Base-by-base conservation (phyloP, 1,140 invertebrate species). In the Heliothis subflexa region DNA sequence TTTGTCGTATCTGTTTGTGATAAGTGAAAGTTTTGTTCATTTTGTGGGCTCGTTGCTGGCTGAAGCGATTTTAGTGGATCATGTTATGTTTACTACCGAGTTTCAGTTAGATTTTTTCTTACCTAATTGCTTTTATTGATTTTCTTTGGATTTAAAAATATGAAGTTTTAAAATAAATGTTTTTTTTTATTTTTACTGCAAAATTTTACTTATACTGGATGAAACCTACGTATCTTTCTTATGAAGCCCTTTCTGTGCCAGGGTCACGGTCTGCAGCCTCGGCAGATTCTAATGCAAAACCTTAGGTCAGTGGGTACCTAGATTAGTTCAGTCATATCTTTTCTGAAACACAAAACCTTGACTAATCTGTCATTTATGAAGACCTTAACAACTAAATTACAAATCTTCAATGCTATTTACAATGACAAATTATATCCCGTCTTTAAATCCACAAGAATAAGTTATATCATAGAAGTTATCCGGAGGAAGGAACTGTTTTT, bases 391-490 rank as follows among this genome's bases (percentile, higher is more conserved):
- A 11, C 40, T 28, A 33, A 71, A 28, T 52, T 55, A 71, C 50
- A 5, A 28, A 28, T 18, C 12, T 50, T 50, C 45, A 49, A 68
- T 25, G 64, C 21, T 18, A 14, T 25, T 1, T 1, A 18, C 64
- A 61, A 59, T 74, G 72, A 74, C 72, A 74, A 45, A 47, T 7
- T 7, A 14, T 62, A 75, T 75, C 73, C 73, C 64, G 73, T 75
- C 0, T 52, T 64, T 47, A 64, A 21, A 62, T 25, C 54, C 45
- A 74, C 40, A 47, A 12, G 71, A 40, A 40, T 74, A 74, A 61
- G 59, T 74, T 61, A 18, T 59, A 61, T 74, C n/a, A 45, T 25
- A 21, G 18, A 55, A 40, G 40, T 59, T 47, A 14, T 59, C 40
- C 25, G 12, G 1, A 21, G 73, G 57, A 75, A 75, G 73, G 73